phyloP scores from a whole-genome alignment of 2,888 invertebrate species.

The Drosophila basisetae region DNA sequence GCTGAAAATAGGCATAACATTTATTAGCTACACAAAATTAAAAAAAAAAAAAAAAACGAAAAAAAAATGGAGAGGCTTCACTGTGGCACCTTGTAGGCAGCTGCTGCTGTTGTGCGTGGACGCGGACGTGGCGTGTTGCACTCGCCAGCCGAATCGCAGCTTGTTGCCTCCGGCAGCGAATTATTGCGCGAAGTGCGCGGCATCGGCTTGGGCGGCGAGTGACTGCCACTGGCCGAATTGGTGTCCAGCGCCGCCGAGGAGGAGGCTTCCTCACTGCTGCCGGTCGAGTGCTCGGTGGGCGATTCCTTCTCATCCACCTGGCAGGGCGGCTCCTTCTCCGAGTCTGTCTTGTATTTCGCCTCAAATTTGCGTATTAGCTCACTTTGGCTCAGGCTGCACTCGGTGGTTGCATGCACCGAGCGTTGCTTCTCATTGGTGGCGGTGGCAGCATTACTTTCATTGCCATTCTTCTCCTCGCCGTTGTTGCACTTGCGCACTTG shows the following conservation, averaged over 20 bases:
- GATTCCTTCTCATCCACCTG: constrained; percentile 82
- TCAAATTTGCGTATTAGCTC: constrained; percentile 89
- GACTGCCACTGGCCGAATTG: constrained; percentile 67
- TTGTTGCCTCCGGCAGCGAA: constrained; percentile 88
- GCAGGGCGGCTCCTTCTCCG: constrained; percentile 74
- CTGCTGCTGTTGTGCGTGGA: constrained; percentile 89
- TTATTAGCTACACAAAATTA: not conserved
- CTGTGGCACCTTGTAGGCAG: constrained; percentile 91
- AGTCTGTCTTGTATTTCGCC: constrained; percentile 85
- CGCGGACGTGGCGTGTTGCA: constrained; percentile 86
- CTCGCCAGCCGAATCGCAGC: constrained; percentile 84
- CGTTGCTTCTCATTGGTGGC: constrained; percentile 84
- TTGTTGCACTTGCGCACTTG: constrained; percentile 64
- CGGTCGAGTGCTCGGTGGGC: constrained; percentile 83
- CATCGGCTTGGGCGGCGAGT: constrained; percentile 91
- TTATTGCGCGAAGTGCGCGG: constrained; percentile 90
- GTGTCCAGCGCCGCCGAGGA: constrained; percentile 69
- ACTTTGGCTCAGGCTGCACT: constrained; percentile 51
- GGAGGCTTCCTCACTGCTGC: constrained; percentile 83
- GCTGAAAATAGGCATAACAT: too few species aligned
- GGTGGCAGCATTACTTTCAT: constrained; percentile 22
- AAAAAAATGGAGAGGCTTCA: constrained; percentile 1
- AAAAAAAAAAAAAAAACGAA: not conserved
- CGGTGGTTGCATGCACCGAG: constrained; percentile 66
- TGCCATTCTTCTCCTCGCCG: constrained; percentile 72